phyloP scores from a whole-genome alignment of 2,797 vertebrate genomes.

The Mareca penelope region DNA sequence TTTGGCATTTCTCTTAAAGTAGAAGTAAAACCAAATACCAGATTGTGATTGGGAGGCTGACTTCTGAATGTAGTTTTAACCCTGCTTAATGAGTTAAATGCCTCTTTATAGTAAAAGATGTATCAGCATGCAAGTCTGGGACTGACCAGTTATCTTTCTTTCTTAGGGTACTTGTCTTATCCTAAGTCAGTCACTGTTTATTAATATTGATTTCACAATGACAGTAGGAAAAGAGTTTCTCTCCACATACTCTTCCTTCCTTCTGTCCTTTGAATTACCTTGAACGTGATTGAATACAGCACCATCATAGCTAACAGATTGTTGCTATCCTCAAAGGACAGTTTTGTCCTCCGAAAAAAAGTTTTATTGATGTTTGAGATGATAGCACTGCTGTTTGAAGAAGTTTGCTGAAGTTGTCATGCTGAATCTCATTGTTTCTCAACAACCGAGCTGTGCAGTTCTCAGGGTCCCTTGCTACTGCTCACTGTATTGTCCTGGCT shows the following conservation, averaged over 20 bases:
- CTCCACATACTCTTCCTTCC: not conserved
- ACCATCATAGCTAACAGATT: not conserved
- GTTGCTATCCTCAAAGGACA: conserved; percentile 1
- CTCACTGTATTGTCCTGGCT: not conserved
- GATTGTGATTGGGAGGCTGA: not conserved
- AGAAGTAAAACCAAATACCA: not conserved
- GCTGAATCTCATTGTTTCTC: not conserved
- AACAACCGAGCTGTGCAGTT: not conserved
- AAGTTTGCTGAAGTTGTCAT: not conserved
- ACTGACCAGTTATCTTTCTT: not conserved
- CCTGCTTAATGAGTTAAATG: not conserved
- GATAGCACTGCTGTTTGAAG: not conserved
- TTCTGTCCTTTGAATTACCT: conserved; percentile 38
- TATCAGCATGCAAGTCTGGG: not conserved
- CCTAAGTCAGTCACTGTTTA: not conserved
- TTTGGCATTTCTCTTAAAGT: not conserved
- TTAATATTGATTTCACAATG: not conserved
- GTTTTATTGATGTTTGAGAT: not conserved
- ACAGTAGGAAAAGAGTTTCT: not conserved
- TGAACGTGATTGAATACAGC: conserved; percentile 9
- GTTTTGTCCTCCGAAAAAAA: not conserved
- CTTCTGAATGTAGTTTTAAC: not conserved
- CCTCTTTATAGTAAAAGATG: not conserved
- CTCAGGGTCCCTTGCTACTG: not conserved
- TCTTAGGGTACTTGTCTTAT: not conserved